Base-by-base conservation (phyloP, 2,113 vertebrate species). In the Gymnarchus niloticus region DNA sequence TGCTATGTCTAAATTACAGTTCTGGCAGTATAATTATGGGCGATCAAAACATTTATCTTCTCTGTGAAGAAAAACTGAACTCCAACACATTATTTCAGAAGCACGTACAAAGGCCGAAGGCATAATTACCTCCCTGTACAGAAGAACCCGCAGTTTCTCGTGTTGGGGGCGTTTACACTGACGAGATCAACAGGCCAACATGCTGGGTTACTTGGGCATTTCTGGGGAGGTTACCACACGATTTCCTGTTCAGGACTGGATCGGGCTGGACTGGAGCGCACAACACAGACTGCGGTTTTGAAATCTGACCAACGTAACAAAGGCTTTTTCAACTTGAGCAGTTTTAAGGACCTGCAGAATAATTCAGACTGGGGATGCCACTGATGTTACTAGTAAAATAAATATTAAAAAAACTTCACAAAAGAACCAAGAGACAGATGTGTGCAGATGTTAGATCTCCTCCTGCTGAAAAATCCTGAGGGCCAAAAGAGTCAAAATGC, bases 1-100 rank as follows among this genome's bases (percentile, higher is more conserved):
- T 83, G 33, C 48, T 81, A 28, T 25, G 2, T 51, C 51, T 33
- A 81, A 81, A 81, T 81, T 51, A 83, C 33, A 56, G 81, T 57
- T 49, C 33, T 44, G 33, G 46, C 37, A 46, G 51, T 56, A 41
- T 85, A 76, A 76, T 52, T 84, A 51, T 51, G n/a, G 12, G 0
- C 21, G 56, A 69, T 65, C n/a, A 46, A 73, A 76, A 49, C 41
- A 54, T 76, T 82, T 25, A 76, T 37, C 19, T 37, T 3, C 51
- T 33, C 25, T 7, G 21, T 77, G 49, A 25, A 54, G 51, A 51
- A 82, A 82, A 82, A 21, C 14, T 52, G 1, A 33, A 59, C 5
- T 52, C 76, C 49, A 54, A 10, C 2, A 21, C 51, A 78, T 56
- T 76, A 52, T 81, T 44, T 76, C 33, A 41, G 23, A 80, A 3